These are phyloP conservation scores for Hemichromis elongatus DNA, from an alignment of 2,113 vertebrate genomes.

Conservation along the genomic window DNA sequence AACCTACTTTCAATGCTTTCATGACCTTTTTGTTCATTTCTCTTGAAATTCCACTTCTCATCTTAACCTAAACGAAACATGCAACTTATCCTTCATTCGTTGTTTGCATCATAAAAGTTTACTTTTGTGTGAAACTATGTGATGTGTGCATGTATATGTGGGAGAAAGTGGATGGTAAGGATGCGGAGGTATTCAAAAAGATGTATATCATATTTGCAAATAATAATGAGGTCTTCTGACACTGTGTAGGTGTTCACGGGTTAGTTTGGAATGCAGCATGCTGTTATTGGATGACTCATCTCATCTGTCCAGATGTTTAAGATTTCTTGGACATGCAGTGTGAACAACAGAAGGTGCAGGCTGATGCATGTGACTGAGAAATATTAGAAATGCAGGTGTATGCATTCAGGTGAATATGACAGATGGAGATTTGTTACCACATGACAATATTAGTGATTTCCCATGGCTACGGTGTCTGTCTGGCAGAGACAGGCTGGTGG, in stretches of 20 bases:
- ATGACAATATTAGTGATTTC: background rate
- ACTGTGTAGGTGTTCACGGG: background rate
- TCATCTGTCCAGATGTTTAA: slow-evolving; percentile 3
- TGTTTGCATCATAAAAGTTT: background rate
- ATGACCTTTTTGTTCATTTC: background rate
- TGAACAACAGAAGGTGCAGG: background rate
- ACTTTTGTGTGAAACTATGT: background rate
- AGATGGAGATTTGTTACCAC: slow-evolving; percentile 4
- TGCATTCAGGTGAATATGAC: background rate
- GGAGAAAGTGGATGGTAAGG: background rate
- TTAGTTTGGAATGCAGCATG: background rate
- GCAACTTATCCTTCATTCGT: background rate
- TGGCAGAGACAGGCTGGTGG: background rate
- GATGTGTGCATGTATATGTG: background rate
- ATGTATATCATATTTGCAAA: background rate
- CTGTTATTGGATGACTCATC: slow-evolving; percentile 12
- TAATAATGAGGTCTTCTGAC: background rate
- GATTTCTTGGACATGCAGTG: background rate
- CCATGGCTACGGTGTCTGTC: background rate
- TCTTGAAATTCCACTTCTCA: background rate
- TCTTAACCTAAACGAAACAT: background rate
- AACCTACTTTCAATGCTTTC: background rate
- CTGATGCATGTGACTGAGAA: background rate
- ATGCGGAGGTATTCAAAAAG: background rate
- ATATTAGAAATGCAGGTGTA: background rate